Percentiles rank a stretch among this genome's conserved stretches.
These are phyloP conservation scores for Malachius bipustulatus DNA, from an alignment of 2,888 invertebrate genomes.

Conservation along the genomic window DNA sequence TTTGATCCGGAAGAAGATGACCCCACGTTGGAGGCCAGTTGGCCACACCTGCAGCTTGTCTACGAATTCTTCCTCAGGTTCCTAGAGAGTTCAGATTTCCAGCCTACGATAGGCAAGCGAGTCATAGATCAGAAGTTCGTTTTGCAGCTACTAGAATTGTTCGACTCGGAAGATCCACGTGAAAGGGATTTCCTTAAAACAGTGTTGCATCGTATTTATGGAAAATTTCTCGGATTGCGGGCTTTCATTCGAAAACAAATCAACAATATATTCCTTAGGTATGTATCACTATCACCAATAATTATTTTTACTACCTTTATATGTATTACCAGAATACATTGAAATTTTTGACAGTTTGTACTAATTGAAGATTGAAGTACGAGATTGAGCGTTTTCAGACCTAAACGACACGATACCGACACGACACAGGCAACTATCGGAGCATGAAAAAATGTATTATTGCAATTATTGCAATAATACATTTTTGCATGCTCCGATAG, in stretches of 20 bases:
- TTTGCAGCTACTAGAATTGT: slow-evolving; percentile 82
- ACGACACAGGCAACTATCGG: too few species aligned
- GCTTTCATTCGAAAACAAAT: slow-evolving; percentile 97
- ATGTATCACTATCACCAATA: too few species aligned
- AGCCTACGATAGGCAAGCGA: slow-evolving; percentile 70
- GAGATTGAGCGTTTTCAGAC: too few species aligned
- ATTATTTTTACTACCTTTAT: too few species aligned
- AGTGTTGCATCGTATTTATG: slow-evolving; percentile 95
- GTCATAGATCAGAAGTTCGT: slow-evolving; percentile 98
- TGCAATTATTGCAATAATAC: too few species aligned
- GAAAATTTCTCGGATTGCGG: slow-evolving; percentile 89
- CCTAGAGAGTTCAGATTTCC: slow-evolving; percentile 97
- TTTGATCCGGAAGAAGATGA: slow-evolving; percentile 99
- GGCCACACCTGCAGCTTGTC: slow-evolving; percentile 98
- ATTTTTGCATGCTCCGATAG: too few species aligned
- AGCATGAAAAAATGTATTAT: too few species aligned
- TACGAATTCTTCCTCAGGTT: slow-evolving; percentile 98
- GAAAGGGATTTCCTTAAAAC: slow-evolving; percentile 96
- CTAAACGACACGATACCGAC: too few species aligned
- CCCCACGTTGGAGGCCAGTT: slow-evolving; percentile 96
- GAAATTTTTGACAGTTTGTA: too few species aligned
- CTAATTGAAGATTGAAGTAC: too few species aligned
- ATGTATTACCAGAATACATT: too few species aligned
- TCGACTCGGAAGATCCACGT: slow-evolving; percentile 94
- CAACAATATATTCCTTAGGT: slow-evolving; percentile 91